Evolutionary conservation across 2,113 vertebrate species (phyloP).

Genomic region (Toxostoma redivivum): DNA sequence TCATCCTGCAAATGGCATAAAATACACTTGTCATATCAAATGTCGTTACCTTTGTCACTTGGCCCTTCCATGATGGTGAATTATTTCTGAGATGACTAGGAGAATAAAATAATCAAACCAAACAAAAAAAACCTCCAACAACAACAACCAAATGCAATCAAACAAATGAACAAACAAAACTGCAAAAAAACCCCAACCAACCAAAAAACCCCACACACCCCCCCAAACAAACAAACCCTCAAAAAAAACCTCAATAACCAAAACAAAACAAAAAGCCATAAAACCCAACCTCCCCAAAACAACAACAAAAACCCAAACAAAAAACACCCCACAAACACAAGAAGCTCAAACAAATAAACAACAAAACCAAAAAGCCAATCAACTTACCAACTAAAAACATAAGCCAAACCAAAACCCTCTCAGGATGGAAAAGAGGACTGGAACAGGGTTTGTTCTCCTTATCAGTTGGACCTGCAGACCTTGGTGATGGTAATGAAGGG

Average conservation of each 20-base stretch:
- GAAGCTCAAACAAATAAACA: not conserved
- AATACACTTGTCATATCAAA: not conserved
- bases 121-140: not conserved
- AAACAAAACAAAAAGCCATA: not conserved
- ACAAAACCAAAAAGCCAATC: not conserved
- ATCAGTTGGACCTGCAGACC: not conserved
- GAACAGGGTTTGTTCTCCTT: not conserved
- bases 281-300: not conserved
- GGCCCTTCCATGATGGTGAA: not conserved
- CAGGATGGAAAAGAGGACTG: not conserved
- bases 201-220: not conserved
- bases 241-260: not conserved
- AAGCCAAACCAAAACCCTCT: not conserved
- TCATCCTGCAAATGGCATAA: not conserved
- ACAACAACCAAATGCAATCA: not conserved
- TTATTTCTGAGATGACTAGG: not conserved
- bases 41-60: not conserved
- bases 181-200: not conserved
- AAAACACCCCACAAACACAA: not conserved
- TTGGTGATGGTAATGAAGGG: not conserved
- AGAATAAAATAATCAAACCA: not conserved
- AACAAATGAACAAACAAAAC: not conserved
- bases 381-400: not conserved
- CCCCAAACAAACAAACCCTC: not conserved
- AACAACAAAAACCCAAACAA: not conserved